Percentiles rank a stretch among this genome's conserved stretches.
These are phyloP conservation scores for Formica exsecta DNA, from an alignment of 1,140 invertebrate species.

Conservation along the genomic window DNA sequence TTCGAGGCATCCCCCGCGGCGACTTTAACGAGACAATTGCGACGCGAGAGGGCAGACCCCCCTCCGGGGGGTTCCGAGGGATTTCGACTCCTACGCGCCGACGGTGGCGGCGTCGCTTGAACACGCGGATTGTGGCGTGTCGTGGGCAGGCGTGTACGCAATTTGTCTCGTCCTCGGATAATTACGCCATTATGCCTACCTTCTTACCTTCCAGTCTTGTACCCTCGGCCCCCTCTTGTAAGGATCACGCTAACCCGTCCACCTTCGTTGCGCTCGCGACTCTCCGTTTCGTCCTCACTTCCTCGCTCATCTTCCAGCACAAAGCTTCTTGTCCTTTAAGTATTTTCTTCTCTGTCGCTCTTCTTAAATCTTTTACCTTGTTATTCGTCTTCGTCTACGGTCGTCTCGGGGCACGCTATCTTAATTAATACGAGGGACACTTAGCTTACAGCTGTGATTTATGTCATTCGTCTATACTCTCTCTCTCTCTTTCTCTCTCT, in stretches of 20 bases:
- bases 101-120: slow-evolving; percentile 58
- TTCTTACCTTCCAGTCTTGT: slow-evolving; percentile 72
- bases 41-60: slow-evolving; percentile 67
- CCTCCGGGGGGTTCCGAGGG: slow-evolving; percentile 59
- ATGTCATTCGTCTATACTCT: slow-evolving; percentile 72
- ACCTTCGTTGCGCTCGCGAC: slow-evolving; percentile 37
- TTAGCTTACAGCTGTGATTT: slow-evolving; percentile 78
- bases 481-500: background rate
- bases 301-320: slow-evolving; percentile 21
- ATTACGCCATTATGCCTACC: slow-evolving; percentile 83
- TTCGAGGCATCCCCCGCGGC: slow-evolving; percentile 74
- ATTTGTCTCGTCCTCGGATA: slow-evolving; percentile 85
- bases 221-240: slow-evolving; percentile 45
- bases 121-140: slow-evolving; percentile 78
- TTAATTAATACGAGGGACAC: slow-evolving; percentile 80
- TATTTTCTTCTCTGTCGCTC: background rate
- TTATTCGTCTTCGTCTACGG: slow-evolving; percentile 66
- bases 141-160: slow-evolving; percentile 83
- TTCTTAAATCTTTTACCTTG: background rate
- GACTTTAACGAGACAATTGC: slow-evolving; percentile 83
- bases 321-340: background rate
- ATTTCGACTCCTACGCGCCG: slow-evolving; percentile 78
- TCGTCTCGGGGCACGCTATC: slow-evolving; percentile 71
- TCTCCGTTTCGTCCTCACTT: slow-evolving; percentile 47
- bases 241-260: slow-evolving; percentile 56